Evolutionary conservation across 2,113 vertebrate genomes (phyloP), one percentile per base, ranked within the genome.

Genomic region (Gymnogyps californianus): DNA sequence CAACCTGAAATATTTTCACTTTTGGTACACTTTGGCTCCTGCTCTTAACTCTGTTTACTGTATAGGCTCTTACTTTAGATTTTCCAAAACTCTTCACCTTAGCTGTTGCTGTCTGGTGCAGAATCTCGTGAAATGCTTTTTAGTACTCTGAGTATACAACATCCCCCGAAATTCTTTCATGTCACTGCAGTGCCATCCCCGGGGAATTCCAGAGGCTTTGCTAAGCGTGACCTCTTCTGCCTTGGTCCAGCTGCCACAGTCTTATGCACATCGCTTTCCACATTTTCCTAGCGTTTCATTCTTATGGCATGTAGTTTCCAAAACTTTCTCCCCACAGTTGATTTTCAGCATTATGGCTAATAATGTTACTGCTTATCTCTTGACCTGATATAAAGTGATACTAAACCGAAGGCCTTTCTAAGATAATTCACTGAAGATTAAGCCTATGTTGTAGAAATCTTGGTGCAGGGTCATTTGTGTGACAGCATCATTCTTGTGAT

Each of bases 171-270:
- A 97, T 97, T 89, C 93, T 64, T 94, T 89, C 28, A 1, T 6
- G 47, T 92, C 86, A n/a, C 44, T 91, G 64, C 51, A 65, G 47
- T 67, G 52, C 61, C 24, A 8, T 94, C 88, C 88, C 55, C 4
- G 6, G 84, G 75, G 85, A 97, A 96, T 96, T 97, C 95, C 86
- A 80, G 54, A 91, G 75, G 87, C 71, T 89, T 96, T 91, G 83
- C 89, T 86, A 57, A 90, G 87, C 47, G 2, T 93, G 87, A 96
- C 93, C 71, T 93, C 67, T 84, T 55, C 74, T 94, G 83, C 87
- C 69, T 94, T 16, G 0, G 65, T 62, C 75, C 81, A 66, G 38
- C 84, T 6, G 4, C 65, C 3, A 2, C 40, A 31, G 38, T 34
- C 52, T 77, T 75, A 54, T 89, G 69, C 70, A 52, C 83, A 22